Conservation (phyloP, 2,888 invertebrate species). For the Incurvaria masculella region DNA sequence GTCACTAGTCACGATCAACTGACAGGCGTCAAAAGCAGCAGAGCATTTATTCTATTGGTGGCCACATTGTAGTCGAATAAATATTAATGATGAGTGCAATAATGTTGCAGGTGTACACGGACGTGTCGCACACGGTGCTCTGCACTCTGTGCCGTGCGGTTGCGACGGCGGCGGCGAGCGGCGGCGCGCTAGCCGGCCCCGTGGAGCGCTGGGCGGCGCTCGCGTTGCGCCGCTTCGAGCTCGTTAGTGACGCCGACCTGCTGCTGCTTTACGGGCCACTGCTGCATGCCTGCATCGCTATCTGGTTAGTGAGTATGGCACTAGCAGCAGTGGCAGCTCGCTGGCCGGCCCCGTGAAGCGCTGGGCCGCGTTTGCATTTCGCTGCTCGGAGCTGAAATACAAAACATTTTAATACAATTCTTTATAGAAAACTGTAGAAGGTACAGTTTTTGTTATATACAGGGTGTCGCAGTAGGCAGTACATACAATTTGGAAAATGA, state of each 20-base stretch:
- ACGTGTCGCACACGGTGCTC: conserved; percentile 65
- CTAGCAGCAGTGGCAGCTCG: no score
- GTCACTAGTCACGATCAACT: no score
- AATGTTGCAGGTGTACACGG: conserved; percentile 56
- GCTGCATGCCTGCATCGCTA: conserved; percentile 62
- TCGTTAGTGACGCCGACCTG: conserved; percentile 68
- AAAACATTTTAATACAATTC: no score
- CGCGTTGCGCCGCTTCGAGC: conserved; percentile 67
- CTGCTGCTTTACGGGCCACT: conserved; percentile 67
- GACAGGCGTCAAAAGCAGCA: not conserved
- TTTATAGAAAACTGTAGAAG: no score
- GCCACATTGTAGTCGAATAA: not conserved
- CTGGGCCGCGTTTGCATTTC: no score
- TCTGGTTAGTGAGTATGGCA: no score
- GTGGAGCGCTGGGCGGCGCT: conserved; percentile 67
- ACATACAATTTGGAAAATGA: no score
- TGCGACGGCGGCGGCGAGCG: conserved; percentile 51
- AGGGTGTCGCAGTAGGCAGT: no score
- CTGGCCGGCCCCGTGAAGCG: no score
- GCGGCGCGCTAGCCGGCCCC: conserved; percentile 53
- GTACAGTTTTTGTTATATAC: no score
- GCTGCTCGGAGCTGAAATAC: no score
- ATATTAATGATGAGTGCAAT: not conserved
- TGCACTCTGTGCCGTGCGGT: conserved; percentile 65
- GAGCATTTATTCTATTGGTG: not conserved